Conservation (phyloP, 2,888 invertebrate species). For the Cataglyphis rosenhaueri region DNA sequence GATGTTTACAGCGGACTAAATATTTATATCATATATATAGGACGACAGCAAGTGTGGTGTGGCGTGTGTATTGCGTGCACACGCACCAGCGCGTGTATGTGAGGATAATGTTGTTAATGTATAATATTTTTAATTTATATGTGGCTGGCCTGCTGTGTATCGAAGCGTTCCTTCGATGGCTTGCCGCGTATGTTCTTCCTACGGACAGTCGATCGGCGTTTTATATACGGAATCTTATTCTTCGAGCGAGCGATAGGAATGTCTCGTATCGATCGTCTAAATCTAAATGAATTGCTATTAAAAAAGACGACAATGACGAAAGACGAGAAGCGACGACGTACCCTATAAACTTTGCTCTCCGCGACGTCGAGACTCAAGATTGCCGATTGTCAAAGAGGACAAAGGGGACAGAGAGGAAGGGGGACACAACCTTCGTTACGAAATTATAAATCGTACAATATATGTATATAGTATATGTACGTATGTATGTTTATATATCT, state of each 20-base stretch:
- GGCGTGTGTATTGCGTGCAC: conserved; percentile 51
- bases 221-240: conserved; percentile 15
- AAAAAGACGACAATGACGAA: conserved; percentile 60
- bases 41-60: conserved; percentile 71
- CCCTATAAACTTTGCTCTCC: conserved; percentile 65
- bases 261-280: conserved; percentile 31
- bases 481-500: conserved; percentile 64
- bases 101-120: conserved; percentile 25
- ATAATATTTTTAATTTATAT: conserved; percentile 15
- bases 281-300: conserved; percentile 43
- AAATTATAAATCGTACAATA: conserved; percentile 78
- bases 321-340: conserved; percentile 66
- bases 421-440: conserved; percentile 84
- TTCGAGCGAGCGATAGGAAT: conserved; percentile 33
- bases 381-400: conserved; percentile 71
- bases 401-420: conserved; percentile 6
- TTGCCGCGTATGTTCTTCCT: conserved; percentile 68
- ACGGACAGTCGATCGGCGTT: conserved; percentile 65
- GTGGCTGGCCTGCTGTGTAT: conserved; percentile 43
- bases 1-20: conserved; percentile 76
- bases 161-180: conserved; percentile 49
- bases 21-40: conserved; percentile 68
- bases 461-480: conserved; percentile 66
- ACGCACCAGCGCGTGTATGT: conserved; percentile 45
- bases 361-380: conserved; percentile 73